Conservation (phyloP, 2,888 invertebrate genomes). For the Lepidochitona cinerea region DNA sequence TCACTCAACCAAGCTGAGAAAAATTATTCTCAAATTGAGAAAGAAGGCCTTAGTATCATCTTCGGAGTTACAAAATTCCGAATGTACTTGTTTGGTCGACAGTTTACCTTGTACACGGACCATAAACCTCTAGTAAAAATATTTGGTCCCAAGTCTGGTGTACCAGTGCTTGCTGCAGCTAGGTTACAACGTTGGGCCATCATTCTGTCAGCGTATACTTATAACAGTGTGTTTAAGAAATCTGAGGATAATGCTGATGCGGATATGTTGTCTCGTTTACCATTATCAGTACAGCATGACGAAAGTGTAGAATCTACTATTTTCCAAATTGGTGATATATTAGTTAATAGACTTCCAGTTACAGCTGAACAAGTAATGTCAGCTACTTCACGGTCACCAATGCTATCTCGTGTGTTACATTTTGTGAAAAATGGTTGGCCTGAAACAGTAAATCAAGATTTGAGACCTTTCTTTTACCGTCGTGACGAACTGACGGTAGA, state of each 20-base stretch:
- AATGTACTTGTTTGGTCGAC: constrained; percentile 20
- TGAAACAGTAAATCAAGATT: background rate
- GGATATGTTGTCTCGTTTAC: too few relatives aligned
- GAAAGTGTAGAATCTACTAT: background rate
- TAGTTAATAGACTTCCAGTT: constrained; percentile 52
- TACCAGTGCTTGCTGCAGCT: constrained; percentile 51
- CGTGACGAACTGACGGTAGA: constrained; percentile 31
- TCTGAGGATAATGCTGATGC: too few relatives aligned
- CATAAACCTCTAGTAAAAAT: constrained; percentile 34
- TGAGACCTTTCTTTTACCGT: constrained; percentile 16
- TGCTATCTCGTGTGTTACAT: constrained; percentile 22
- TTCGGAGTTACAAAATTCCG: constrained; percentile 24
- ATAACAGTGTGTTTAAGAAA: too few relatives aligned
- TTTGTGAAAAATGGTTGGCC: constrained; percentile 21
- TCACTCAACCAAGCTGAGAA: constrained; percentile 33
- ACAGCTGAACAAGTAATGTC: constrained; percentile 11
- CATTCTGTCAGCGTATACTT: background rate
- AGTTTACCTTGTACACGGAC: constrained; percentile 27
- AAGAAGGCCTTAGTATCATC: too few relatives aligned
- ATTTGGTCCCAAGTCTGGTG: constrained; percentile 30
- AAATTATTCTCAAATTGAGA: constrained; percentile 38
- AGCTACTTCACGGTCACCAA: constrained; percentile 19
- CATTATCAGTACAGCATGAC: background rate
- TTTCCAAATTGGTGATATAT: constrained; percentile 9
- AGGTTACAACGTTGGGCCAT: background rate